A percentile compares a stretch with the other conserved stretches of the same genome.
Conservation (phyloP, 2,113 vertebrate genomes). For the Scolopax mira region DNA sequence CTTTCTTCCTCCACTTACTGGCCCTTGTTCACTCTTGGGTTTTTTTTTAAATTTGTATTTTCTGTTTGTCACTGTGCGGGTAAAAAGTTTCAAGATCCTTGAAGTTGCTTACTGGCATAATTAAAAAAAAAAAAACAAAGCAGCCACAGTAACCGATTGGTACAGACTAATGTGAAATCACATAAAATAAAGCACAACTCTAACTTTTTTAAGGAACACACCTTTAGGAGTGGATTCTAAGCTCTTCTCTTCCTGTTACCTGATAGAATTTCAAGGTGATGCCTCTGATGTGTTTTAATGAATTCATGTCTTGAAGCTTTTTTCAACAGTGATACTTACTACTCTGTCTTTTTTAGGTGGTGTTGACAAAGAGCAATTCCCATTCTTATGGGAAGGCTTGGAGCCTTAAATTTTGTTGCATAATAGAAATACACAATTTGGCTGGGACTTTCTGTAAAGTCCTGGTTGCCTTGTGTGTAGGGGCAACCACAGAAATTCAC, state of each 20-base stretch:
- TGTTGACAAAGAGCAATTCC: neutral
- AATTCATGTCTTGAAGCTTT: neutral
- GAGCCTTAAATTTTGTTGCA: neutral
- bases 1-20: neutral
- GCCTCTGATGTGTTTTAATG: neutral
- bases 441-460: neutral
- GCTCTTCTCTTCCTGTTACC: neutral
- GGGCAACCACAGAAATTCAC: neutral
- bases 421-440: neutral
- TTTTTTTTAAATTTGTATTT: neutral
- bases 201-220: neutral
- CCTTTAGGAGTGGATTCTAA: neutral
- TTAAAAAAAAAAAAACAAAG: neutral
- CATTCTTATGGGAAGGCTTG: neutral
- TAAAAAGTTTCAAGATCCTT: neutral
- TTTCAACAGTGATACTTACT: neutral
- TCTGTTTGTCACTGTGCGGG: neutral
- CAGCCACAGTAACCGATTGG: accelerated
- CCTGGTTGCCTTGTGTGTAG: neutral
- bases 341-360: neutral
- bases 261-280: neutral
- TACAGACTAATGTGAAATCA: neutral
- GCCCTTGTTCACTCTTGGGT: neutral
- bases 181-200: neutral
- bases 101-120: neutral